Conservation (phyloP, 2,888 invertebrate species). For the Chymomyza procnemis region DNA sequence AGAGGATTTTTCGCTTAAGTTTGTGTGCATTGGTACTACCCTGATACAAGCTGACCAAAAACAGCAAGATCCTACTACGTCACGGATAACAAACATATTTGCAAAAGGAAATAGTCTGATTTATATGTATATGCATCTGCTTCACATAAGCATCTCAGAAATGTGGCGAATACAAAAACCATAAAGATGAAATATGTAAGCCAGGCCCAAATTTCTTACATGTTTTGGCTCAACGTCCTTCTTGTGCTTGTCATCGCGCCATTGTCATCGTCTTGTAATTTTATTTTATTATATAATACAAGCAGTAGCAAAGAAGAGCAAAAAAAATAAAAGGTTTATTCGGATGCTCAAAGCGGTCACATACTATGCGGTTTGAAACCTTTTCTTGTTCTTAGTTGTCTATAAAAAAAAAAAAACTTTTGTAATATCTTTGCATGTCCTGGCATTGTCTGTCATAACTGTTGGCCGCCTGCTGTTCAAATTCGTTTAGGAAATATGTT, state of each 20-base stretch:
- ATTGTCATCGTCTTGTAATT: constrained; percentile 51
- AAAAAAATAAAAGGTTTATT: too few species aligned
- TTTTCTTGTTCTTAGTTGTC: background rate
- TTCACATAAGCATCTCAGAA: constrained; percentile 37
- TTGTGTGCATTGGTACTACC: too few species aligned
- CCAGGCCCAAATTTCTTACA: constrained; percentile 26
- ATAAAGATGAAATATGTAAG: constrained; percentile 44
- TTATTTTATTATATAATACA: constrained; percentile 48
- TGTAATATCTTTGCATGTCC: constrained; percentile 35
- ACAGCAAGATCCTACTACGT: background rate
- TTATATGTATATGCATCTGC: background rate
- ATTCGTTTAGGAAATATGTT: constrained; percentile 37
- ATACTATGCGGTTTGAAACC: too few species aligned
- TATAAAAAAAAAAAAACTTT: constrained; percentile 43
- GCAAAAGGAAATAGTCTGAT: background rate
- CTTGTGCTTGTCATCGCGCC: background rate
- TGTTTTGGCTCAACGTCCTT: background rate
- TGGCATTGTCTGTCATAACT: constrained; percentile 4
- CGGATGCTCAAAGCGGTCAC: too few species aligned
- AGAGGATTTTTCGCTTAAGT: too few species aligned
- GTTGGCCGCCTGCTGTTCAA: constrained; percentile 20
- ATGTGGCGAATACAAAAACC: constrained; percentile 28
- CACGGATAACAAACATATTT: constrained; percentile 6
- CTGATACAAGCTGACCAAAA: background rate
- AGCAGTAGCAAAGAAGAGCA: too few species aligned